Conservation (phyloP, 2,888 invertebrate genomes). For the Chloroclystis v-ata region DNA sequence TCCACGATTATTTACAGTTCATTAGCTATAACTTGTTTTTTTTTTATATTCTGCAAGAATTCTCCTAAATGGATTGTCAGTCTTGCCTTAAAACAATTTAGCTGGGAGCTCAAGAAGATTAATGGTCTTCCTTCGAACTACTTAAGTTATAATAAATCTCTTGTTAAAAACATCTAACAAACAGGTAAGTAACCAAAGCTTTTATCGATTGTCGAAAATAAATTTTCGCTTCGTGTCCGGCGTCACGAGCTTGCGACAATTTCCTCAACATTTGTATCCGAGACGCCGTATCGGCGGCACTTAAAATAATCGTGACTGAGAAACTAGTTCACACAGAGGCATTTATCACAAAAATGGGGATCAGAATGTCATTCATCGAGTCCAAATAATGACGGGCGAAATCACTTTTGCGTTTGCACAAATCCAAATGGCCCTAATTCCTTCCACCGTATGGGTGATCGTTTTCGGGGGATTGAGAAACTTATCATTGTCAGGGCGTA, state of each 20-base stretch:
- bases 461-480: conserved; percentile 26
- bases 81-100: conserved; percentile 56
- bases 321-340: conserved; percentile 38
- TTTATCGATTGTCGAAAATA: conserved; percentile 51
- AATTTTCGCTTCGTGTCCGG: conserved; percentile 50
- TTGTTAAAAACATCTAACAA: conserved; percentile 36
- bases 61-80: conserved; percentile 56
- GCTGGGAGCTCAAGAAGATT: conserved; percentile 51
- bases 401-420: conserved; percentile 27
- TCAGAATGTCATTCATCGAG: conserved; percentile 51
- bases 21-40: conserved; percentile 54
- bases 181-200: conserved; percentile 40
- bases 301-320: conserved; percentile 34
- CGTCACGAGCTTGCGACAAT: conserved; percentile 51
- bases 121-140: conserved; percentile 45
- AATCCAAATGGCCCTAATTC: conserved; percentile 34
- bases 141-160: conserved; percentile 58
- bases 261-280: conserved; percentile 37
- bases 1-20: conserved; percentile 53
- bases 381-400: conserved; percentile 41
- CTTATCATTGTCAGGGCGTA: conserved; percentile 38
- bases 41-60: conserved; percentile 47
- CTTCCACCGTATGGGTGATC: conserved; percentile 30
- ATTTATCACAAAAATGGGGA: conserved; percentile 48
- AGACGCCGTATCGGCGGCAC: conserved; percentile 29